phyloP scores from a whole-genome alignment of 2,113 vertebrate species.

The Pachyramphus minor region DNA sequence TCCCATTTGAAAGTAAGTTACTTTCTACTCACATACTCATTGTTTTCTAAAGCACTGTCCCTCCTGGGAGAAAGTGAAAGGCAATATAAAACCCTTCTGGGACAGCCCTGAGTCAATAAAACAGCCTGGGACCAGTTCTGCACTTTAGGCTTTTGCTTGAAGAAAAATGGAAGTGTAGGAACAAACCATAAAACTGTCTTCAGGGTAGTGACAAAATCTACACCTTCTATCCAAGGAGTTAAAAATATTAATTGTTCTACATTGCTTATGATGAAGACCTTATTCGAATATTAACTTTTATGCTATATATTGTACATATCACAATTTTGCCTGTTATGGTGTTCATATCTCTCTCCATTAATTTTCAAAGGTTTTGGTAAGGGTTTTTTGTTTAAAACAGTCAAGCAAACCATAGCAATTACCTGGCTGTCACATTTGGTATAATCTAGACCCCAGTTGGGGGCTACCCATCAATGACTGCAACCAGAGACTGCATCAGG shows the following conservation, averaged over 20 bases:
- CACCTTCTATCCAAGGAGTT: neutral
- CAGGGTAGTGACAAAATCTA: neutral
- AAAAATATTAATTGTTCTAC: neutral
- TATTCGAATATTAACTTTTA: neutral
- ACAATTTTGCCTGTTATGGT: neutral
- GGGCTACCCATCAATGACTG: neutral
- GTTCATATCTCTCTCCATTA: neutral
- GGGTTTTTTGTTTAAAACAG: neutral
- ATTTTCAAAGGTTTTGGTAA: neutral
- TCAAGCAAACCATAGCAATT: neutral
- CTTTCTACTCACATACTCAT: conserved; percentile 2
- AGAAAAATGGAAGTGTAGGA: neutral
- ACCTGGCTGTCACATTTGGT: neutral
- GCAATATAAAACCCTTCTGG: conserved; percentile 29
- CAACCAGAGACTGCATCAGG: neutral
- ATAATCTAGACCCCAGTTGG: neutral
- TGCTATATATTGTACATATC: neutral
- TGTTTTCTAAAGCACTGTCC: conserved; percentile 32
- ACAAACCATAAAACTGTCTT: neutral
- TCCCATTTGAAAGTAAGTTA: conserved; percentile 27
- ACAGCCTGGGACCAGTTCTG: neutral
- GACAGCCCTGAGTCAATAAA: conserved; percentile 18
- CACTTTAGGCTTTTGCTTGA: neutral
- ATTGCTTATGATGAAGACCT: neutral
- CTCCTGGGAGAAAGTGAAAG: conserved; percentile 29